Evolutionary conservation across 2,797 vertebrate species (phyloP), one percentile per base, ranked within the genome.

Genomic region (Gadopsis marmoratus): DNA sequence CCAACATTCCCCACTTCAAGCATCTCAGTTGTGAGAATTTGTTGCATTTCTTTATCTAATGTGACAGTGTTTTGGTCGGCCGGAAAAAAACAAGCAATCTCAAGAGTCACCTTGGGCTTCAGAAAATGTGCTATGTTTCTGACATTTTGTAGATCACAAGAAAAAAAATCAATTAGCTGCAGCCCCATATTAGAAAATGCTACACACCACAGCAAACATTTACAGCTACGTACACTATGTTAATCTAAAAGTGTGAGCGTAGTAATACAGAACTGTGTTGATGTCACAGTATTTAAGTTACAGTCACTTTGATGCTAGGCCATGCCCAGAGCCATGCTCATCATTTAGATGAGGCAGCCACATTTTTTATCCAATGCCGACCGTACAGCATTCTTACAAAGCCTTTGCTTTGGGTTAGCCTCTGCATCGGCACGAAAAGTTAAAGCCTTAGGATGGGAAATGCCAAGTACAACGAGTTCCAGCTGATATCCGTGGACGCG

Each of bases 371-470:
- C 17, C 21, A 58, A 55, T 37, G 23, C 2, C 4, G 35, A 61
- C 21, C 8, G 54, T 26, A 48, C 12, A 14, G 60, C 16, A 63
- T 67, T 2, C 12, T 8, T 14, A 12, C 7, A 43, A 48, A 77
- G 48, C 7, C 29, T 60, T 21, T 61, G 19, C 29, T 33, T 17
- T 21, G 13, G 5, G 10, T 50, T 31, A 39, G 17, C 31, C 29
- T 74, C 26, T 56, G 12, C 17, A 50, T 43, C 19, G 63, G 31
- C 11, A 50, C 8, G 43, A 50, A 78, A 55, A 47, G 16, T 48
- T 48, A 48, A 8, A 21, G 47, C 39, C 6, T 60, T 43, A 17
- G 8, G 14, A 50, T 78, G 65, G 50, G 54, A 86, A 86, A 85
- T 31, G 23, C 51, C 31, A 23, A 67, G 64, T 41, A 29, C 3